Conservation (phyloP, 2,113 vertebrate genomes). For the Galemys pyrenaicus region DNA sequence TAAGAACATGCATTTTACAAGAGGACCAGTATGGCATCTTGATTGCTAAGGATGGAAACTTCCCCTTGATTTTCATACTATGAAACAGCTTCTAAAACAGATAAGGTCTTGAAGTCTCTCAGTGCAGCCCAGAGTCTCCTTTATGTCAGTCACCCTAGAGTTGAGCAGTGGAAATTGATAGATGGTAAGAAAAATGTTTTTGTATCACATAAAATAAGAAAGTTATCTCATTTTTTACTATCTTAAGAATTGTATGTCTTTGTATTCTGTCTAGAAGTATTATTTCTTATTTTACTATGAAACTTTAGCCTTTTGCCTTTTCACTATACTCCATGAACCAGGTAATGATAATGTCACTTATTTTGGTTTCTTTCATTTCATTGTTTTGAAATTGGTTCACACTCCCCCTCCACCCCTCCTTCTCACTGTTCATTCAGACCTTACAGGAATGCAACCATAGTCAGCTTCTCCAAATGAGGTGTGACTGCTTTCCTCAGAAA, state of each 20-base stretch:
- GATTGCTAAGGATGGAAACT: neutral
- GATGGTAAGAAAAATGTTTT: neutral
- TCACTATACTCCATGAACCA: neutral
- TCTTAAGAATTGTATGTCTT: neutral
- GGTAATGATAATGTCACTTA: neutral
- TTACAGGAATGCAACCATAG: neutral
- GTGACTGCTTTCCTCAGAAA: slow-evolving; percentile 77
- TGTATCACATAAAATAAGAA: neutral
- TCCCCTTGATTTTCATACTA: neutral
- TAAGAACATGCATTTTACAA: neutral
- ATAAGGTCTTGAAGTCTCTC: neutral
- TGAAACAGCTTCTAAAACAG: rapidly evolving
- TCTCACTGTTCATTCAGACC: neutral
- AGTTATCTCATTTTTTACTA: neutral
- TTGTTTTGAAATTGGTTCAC: neutral
- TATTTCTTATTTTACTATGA: neutral
- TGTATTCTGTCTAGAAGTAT: neutral
- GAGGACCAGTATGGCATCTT: neutral
- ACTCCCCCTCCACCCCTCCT: rapidly evolving
- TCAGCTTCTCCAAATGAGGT: slow-evolving; percentile 67
- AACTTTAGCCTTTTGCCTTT: neutral
- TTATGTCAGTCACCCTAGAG: neutral
- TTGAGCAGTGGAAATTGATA: neutral
- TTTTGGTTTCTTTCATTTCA: neutral
- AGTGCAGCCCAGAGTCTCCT: neutral